These are phyloP conservation scores for Amblyornis subalaris DNA, from an alignment of 2,113 vertebrate genomes.

Conservation along the genomic window DNA sequence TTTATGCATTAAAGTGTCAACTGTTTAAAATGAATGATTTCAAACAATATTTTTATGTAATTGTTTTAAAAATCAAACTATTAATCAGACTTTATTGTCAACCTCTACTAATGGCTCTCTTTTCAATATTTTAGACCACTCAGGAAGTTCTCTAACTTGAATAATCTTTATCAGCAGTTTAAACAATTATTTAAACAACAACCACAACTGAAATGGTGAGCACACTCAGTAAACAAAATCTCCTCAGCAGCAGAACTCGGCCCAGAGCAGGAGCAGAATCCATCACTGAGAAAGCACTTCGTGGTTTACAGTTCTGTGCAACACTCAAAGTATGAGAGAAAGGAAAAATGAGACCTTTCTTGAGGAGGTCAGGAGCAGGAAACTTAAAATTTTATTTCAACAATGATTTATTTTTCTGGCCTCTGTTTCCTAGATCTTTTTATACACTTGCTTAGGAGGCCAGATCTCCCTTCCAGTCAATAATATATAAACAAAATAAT, in stretches of 20 bases:
- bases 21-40: conserved; percentile 66
- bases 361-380: conserved; percentile 25
- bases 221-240: background rate
- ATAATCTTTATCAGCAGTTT: background rate
- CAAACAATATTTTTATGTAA: conserved; percentile 76
- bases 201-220: background rate
- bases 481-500: background rate
- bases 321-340: background rate
- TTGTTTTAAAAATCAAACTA: conserved; percentile 73
- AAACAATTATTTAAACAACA: background rate
- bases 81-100: conserved; percentile 67
- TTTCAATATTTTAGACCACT: conserved; percentile 6
- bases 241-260: rapidly evolving
- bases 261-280: background rate
- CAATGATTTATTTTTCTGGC: conserved; percentile 32
- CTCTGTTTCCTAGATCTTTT: background rate
- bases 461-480: background rate
- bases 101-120: conserved; percentile 34
- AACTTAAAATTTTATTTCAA: conserved; percentile 41
- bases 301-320: background rate
- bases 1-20: conserved; percentile 76
- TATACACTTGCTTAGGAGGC: background rate
- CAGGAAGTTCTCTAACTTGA: background rate
- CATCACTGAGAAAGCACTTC: background rate
- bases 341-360: conserved; percentile 25